phyloP scores from a whole-genome alignment of 2,888 invertebrate genomes.

The Pheosia tremula region DNA sequence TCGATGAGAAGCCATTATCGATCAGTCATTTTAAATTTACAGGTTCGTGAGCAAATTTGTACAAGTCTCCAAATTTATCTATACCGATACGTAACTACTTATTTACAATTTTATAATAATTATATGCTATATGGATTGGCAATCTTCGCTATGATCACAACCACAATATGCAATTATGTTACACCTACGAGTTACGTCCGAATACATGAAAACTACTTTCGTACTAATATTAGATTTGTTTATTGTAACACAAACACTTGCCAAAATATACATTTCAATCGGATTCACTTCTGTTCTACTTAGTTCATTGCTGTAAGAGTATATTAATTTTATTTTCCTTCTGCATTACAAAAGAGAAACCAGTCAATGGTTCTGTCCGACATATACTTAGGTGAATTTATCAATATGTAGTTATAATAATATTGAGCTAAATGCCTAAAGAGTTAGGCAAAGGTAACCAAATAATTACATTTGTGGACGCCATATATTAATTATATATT shows the following conservation, averaged over 20 bases:
- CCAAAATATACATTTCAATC: too few relatives aligned
- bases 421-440: too few relatives aligned
- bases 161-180: slow-evolving; percentile 77
- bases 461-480: too few relatives aligned
- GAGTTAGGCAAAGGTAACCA: too few relatives aligned
- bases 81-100: slow-evolving; percentile 67
- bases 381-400: too few relatives aligned
- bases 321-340: too few relatives aligned
- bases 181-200: slow-evolving; percentile 43
- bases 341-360: too few relatives aligned
- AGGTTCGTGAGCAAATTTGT: slow-evolving; percentile 81
- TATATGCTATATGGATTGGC: slow-evolving; percentile 76
- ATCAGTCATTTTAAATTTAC: slow-evolving; percentile 82
- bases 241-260: slow-evolving; percentile 32
- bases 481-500: too few relatives aligned
- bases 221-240: slow-evolving; percentile 17
- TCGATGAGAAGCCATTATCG: slow-evolving; percentile 75
- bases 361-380: too few relatives aligned
- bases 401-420: too few relatives aligned
- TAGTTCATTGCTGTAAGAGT: too few relatives aligned
- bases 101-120: slow-evolving; percentile 63
- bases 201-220: slow-evolving; percentile 37
- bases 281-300: too few relatives aligned
- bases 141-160: slow-evolving; percentile 82
- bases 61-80: slow-evolving; percentile 81